Percentiles rank a stretch among this genome's conserved stretches.
These are phyloP conservation scores for Propithecus coquereli DNA, from an alignment of 2,113 vertebrate species.

Conservation along the genomic window DNA sequence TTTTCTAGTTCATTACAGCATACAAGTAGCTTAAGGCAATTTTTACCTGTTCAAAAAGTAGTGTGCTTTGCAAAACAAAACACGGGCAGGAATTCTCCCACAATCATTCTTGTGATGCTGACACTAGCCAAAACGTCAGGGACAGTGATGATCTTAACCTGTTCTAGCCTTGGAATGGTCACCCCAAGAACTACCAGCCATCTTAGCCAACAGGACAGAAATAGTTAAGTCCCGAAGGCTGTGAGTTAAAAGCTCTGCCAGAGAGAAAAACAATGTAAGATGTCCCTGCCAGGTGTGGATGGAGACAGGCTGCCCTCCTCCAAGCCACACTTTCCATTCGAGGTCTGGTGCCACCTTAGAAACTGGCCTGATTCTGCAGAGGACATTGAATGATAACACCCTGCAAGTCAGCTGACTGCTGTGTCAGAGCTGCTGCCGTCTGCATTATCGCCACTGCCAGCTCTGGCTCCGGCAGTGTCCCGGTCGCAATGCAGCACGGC, in stretches of 20 bases:
- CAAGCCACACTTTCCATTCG: constrained; percentile 43
- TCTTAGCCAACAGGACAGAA: constrained; percentile 25
- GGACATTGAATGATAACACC: constrained; percentile 85
- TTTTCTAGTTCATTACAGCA: neutral
- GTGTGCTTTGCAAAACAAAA: constrained; percentile 10
- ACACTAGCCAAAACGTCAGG: neutral
- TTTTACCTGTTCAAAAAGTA: neutral
- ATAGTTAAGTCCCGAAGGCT: constrained; percentile 52
- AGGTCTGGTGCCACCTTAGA: constrained; percentile 82
- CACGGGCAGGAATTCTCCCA: neutral
- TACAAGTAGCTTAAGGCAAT: neutral
- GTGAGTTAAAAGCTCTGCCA: constrained; percentile 11
- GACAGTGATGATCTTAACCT: neutral
- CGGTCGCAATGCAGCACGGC: constrained; percentile 84
- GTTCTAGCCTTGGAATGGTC: fast-evolving
- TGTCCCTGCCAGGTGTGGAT: constrained; percentile 30
- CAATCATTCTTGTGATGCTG: neutral
- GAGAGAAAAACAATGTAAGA: neutral
- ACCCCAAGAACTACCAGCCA: neutral
- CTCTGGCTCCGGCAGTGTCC: constrained; percentile 83
- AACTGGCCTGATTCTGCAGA: constrained; percentile 79
- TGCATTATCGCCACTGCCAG: constrained; percentile 85
- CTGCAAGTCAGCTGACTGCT: constrained; percentile 91
- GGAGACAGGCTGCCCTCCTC: neutral
- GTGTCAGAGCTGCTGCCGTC: constrained; percentile 89